phyloP scores from a whole-genome alignment of 2,797 vertebrate genomes.

The Graptemys geographica region DNA sequence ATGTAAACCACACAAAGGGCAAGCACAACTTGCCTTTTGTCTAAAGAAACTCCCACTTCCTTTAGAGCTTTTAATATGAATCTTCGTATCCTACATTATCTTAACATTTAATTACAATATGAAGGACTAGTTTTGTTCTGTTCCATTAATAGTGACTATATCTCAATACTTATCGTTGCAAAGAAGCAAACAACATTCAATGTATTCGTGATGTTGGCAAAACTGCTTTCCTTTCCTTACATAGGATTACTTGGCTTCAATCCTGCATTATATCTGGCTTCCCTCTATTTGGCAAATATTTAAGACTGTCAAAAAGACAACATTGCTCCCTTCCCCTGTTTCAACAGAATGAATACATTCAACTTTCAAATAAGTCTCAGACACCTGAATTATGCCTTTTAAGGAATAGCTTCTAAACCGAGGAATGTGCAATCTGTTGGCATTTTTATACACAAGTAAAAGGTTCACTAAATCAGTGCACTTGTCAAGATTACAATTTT shows the following conservation, averaged over 20 bases:
- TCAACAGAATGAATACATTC: not conserved
- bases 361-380: not conserved
- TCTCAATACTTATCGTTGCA: too few species aligned
- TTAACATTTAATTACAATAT: not conserved
- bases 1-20: not conserved
- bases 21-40: not conserved
- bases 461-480: not conserved
- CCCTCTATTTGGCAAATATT: not conserved
- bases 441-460: not conserved
- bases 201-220: too few species aligned
- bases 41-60: not conserved
- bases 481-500: not conserved
- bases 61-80: too few species aligned
- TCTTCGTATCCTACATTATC: not conserved
- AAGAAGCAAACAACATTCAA: too few species aligned
- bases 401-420: not conserved
- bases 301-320: not conserved
- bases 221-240: too few species aligned
- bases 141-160: not conserved
- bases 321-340: not conserved
- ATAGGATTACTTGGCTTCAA: too few species aligned
- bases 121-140: rapidly evolving
- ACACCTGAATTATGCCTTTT: not conserved
- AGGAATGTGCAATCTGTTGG: not conserved
- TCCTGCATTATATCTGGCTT: too few species aligned